These are phyloP conservation scores for Pediacus dermestoides DNA, from an alignment of 2,888 invertebrate genomes.

Conservation along the genomic window DNA sequence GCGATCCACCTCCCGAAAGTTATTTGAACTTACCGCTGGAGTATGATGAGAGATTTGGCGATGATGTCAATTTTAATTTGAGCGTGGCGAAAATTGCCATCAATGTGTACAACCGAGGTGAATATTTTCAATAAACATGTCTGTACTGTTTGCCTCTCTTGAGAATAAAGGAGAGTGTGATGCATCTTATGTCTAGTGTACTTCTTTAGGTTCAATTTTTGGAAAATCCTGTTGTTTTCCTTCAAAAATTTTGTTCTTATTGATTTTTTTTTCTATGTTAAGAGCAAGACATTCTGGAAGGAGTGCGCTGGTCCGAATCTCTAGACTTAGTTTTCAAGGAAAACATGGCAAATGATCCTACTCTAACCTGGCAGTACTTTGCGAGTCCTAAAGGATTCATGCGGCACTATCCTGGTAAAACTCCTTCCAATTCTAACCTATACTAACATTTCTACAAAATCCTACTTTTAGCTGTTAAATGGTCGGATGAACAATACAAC, in stretches of 20 bases:
- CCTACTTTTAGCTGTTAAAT: conserved; percentile 61
- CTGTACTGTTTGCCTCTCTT: not conserved
- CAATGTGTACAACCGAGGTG: conserved; percentile 86
- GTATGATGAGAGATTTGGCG: conserved; percentile 70
- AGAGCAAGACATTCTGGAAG: conserved; percentile 82
- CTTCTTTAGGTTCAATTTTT: no score
- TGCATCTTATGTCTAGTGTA: not conserved
- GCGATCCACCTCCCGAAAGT: conserved; percentile 50
- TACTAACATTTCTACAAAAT: not conserved
- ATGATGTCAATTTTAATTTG: conserved; percentile 68
- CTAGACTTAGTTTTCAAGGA: conserved; percentile 84
- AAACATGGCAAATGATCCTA: conserved; percentile 81
- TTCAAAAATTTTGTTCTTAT: conserved; percentile 4
- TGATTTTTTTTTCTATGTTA: conserved; percentile 35
- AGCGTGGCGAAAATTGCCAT: conserved; percentile 91
- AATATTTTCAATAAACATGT: conserved; percentile 24
- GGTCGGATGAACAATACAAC: conserved; percentile 53
- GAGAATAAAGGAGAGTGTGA: not conserved
- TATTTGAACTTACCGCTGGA: conserved; percentile 55
- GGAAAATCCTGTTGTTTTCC: no score
- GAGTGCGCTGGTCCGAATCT: conserved; percentile 92
- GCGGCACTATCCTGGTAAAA: conserved; percentile 87
- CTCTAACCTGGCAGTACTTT: conserved; percentile 96
- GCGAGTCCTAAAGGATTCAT: conserved; percentile 95
- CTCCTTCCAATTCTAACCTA: no score